These are phyloP conservation scores for Gallinago nigripennis DNA, from an alignment of 2,797 vertebrate genomes.

Conservation along the genomic window DNA sequence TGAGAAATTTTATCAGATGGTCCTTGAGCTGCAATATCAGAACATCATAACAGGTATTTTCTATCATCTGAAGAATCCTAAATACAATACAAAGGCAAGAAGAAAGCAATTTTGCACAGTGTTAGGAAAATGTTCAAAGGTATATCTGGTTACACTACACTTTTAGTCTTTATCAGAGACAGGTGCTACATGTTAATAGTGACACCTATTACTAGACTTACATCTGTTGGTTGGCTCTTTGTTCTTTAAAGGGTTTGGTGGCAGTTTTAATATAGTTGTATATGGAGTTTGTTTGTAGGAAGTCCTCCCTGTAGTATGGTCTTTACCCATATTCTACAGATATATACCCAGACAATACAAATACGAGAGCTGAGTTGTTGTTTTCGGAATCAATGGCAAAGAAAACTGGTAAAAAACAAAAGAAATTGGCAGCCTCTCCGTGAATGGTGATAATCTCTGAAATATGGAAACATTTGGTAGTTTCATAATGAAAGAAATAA, in stretches of 20 bases:
- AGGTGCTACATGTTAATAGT: neutral
- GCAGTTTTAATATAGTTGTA: neutral
- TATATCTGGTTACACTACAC: neutral
- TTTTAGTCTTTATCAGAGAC: neutral
- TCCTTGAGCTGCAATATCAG: neutral
- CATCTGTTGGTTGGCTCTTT: neutral
- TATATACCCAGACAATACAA: neutral
- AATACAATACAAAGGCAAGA: neutral
- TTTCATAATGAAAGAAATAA: constrained; percentile 33
- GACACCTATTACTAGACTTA: neutral
- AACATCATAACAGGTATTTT: neutral
- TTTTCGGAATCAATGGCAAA: neutral
- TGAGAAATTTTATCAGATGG: neutral
- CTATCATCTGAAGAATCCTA: neutral
- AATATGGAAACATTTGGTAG: constrained; percentile 28
- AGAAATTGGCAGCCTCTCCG: neutral
- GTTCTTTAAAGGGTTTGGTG: neutral
- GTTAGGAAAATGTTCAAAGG: neutral
- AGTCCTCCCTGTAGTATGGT: neutral
- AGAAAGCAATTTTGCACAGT: neutral
- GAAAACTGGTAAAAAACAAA: neutral
- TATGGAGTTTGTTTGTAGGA: neutral
- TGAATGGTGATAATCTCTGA: neutral
- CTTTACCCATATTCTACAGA: neutral
- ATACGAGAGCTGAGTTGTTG: neutral